A percentile compares a stretch with the other conserved stretches of the same genome.
phyloP scores from a whole-genome alignment of 2,113 vertebrate genomes.

The Chlorodrepanis virens region DNA sequence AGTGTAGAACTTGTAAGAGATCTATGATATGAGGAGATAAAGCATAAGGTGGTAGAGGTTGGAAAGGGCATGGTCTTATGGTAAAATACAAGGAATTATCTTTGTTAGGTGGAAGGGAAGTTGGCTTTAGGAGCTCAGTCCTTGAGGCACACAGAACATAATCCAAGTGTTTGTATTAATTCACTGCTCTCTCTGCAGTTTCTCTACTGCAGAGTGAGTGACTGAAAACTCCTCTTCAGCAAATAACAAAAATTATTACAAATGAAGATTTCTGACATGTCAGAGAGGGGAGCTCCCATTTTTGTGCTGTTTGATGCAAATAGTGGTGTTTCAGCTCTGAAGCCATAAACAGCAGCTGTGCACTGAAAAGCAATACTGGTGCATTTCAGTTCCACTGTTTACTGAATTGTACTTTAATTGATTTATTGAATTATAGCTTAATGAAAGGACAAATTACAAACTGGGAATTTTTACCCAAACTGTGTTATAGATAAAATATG shows the following conservation, averaged over 20 bases:
- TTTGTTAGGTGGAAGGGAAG: neutral
- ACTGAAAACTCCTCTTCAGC: neutral
- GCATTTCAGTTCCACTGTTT: neutral
- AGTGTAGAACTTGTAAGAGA: neutral
- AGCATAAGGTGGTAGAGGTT: neutral
- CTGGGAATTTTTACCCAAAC: neutral
- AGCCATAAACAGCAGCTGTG: neutral
- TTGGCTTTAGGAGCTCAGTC: neutral
- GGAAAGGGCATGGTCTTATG: neutral
- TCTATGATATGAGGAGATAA: neutral
- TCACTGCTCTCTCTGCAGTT: neutral
- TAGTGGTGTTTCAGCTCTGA: neutral
- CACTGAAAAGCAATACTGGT: neutral
- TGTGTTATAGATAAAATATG: neutral
- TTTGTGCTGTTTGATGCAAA: neutral
- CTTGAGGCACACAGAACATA: neutral
- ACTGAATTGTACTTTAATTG: neutral
- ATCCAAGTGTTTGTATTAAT: neutral
- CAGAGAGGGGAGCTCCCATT: neutral
- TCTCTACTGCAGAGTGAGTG: neutral
- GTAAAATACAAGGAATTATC: neutral
- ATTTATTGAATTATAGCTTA: neutral
- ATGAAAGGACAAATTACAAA: neutral
- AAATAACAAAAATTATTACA: neutral
- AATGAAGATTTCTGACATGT: neutral